Conservation (phyloP, 2,113 vertebrate species). For the Microcebus tavaratra region DNA sequence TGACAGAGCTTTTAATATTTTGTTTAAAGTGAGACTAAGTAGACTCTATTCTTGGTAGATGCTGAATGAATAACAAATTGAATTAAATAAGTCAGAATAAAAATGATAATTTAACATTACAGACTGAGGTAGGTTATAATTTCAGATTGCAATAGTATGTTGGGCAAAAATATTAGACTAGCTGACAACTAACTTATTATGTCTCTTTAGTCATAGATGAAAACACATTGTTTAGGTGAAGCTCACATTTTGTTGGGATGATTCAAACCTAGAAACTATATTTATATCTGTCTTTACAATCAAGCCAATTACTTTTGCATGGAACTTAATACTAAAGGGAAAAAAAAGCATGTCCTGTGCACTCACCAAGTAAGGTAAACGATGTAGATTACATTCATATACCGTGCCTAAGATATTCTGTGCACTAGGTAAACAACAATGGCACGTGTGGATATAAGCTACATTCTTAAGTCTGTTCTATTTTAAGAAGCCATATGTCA, state of each 20-base stretch:
- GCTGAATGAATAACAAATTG: constrained; percentile 25
- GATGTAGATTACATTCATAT: neutral
- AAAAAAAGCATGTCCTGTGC: neutral
- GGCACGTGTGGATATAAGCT: neutral
- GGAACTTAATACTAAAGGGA: neutral
- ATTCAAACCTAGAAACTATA: neutral
- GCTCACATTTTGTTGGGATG: neutral
- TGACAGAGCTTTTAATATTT: constrained; percentile 78
- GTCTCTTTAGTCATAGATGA: neutral
- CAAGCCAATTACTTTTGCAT: neutral
- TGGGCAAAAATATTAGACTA: constrained; percentile 1
- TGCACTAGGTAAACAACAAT: neutral
- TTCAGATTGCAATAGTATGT: constrained; percentile 28
- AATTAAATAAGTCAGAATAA: constrained; percentile 46
- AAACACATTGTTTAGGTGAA: constrained; percentile 14
- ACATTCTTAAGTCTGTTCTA: neutral
- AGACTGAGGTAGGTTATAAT: neutral
- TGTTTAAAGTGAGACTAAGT: constrained; percentile 63
- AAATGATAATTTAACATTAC: constrained; percentile 24
- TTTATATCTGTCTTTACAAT: neutral
- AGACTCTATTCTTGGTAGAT: neutral
- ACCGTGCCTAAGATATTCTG: neutral
- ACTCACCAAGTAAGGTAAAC: neutral
- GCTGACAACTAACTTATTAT: constrained; percentile 23
- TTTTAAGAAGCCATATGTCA: neutral